Conservation (phyloP, 2,888 invertebrate species). For the Napeogenes sylphis region DNA sequence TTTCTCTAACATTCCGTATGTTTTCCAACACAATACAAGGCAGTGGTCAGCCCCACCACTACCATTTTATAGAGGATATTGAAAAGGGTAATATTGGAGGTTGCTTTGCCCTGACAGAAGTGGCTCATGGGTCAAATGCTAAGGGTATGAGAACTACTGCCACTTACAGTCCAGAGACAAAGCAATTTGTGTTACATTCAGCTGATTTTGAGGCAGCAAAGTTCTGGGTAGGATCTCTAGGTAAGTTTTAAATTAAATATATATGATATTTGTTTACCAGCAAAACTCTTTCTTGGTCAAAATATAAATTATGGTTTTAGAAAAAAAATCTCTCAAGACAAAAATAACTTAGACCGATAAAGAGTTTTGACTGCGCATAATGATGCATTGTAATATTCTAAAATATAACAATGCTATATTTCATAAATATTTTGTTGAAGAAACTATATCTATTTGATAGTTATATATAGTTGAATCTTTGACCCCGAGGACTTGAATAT, state of each 20-base stretch:
- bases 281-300: no score
- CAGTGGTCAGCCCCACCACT: constrained; percentile 81
- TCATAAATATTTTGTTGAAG: background rate
- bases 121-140: constrained; percentile 94
- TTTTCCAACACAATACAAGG: constrained; percentile 81
- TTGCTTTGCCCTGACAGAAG: constrained; percentile 91
- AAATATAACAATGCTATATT: no score
- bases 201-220: constrained; percentile 95
- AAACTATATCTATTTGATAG: background rate
- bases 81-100: constrained; percentile 60
- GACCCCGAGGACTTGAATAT: constrained; percentile 10
- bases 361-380: no score
- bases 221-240: constrained; percentile 91
- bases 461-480: constrained; percentile 4
- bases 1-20: constrained; percentile 81
- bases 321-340: no score
- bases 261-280: no score
- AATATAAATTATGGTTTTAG: no score
- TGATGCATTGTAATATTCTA: no score
- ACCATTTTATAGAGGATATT: constrained; percentile 68
- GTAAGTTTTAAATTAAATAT: constrained; percentile 47
- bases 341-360: no score
- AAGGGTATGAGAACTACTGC: constrained; percentile 92
- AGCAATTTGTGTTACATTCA: constrained; percentile 88
- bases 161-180: constrained; percentile 84